Conservation (phyloP, 2,888 invertebrate genomes). For the Rhorus exstirpatorius region DNA sequence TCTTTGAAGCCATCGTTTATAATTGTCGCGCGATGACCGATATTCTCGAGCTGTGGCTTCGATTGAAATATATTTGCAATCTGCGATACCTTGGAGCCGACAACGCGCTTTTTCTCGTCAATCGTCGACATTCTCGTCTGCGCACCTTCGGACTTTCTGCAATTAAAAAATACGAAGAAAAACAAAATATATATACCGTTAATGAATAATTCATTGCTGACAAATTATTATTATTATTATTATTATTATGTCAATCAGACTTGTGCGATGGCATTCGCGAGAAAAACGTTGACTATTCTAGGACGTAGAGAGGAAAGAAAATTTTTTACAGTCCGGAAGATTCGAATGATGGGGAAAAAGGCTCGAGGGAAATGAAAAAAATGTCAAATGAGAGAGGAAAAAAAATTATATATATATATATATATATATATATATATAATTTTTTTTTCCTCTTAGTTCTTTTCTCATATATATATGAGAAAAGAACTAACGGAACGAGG, state of each 20-base stretch:
- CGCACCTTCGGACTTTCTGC: constrained; percentile 38
- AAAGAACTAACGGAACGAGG: not conserved
- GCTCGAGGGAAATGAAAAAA: constrained; percentile 51
- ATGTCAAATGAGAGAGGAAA: constrained; percentile 23
- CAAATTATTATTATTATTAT: not conserved
- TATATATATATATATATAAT: no score
- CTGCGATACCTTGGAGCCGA: constrained; percentile 95
- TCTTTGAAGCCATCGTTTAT: constrained; percentile 83
- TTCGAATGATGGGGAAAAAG: not conserved
- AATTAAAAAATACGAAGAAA: not conserved
- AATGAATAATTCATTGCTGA: not conserved
- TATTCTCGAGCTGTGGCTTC: constrained; percentile 85
- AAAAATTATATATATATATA: no score
- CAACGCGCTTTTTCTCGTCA: constrained; percentile 89
- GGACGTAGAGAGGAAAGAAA: not conserved
- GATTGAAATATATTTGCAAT: constrained; percentile 96
- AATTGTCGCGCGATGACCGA: constrained; percentile 79
- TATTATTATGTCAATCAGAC: not conserved
- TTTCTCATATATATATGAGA: constrained; percentile 31
- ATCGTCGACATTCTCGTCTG: constrained; percentile 87
- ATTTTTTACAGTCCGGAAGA: constrained; percentile 1
- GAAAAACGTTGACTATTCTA: not conserved
- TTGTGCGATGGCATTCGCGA: not conserved
- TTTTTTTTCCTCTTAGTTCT: not conserved
- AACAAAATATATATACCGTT: not conserved